Base-by-base conservation (phyloP, 64 coral and sea anemone genomes). In the Astreopora myriophthalma region DNA sequence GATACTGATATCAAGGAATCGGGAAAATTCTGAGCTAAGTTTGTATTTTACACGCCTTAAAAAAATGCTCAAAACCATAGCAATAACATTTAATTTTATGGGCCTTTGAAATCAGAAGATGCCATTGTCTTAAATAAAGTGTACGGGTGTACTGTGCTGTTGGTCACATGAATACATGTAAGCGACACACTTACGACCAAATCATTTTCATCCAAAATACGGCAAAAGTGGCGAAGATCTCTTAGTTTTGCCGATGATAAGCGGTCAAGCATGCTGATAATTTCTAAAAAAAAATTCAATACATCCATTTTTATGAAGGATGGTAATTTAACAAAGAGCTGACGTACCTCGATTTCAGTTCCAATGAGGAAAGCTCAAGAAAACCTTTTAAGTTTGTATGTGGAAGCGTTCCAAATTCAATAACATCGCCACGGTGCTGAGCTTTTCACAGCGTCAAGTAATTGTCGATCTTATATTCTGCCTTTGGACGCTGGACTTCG, bases 301-400 rank as follows among this genome's bases (percentile, higher is more conserved):
- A 65, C 22, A 39, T 37, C 19, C 19, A 33, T 38, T 64, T 63
- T 34, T 17, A 24, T 20, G 20, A 22, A 38, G 34, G 17, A 64
- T 23, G 32, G 20, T 30, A 83, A 83, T 83, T 64, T 64, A 34
- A 19, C n/a, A 1, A 35, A 82, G 48, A 64, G 31, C 38, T 64
- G 23, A 83, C 79, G 61, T 83, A 83, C 79, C 79, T 38, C 57
- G 57, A 65, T 83, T 83, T 36, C 32, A 64, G 65, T 83, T 64
- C 79, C 57, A 64, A 65, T 65, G 57, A 33, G 52, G 65, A 2
- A 57, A 31, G 29, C 58, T 83, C 32, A 83, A 80, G n/a, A 60
- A 61, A 83, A 64, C 79, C 33, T 83, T 64, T 83, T 23, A 65
- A 63, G 22, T 31, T 55, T 4, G 52, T 63, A 33, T 83, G 58